Base-by-base conservation (phyloP, 1,140 invertebrate genomes). In the Saccostrea echinata region DNA sequence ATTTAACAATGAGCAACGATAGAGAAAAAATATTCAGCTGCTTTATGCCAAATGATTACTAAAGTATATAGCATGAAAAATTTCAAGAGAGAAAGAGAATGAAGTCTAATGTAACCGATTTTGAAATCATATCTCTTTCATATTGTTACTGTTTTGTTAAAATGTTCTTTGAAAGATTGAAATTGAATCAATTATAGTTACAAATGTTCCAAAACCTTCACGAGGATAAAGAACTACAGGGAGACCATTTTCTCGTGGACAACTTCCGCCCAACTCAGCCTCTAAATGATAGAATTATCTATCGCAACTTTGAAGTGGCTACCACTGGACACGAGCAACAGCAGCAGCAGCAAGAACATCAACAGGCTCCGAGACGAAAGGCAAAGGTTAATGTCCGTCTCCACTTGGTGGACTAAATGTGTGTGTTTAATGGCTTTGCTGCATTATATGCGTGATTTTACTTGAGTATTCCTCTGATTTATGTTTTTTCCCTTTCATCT, bases 191-290 rank as follows among this genome's bases (percentile, higher is more conserved):
- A 12, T 76, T 76, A 33, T 27, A 76, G 68, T 76, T 76, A 33
- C 68, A 76, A 16, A 76, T 76, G 68, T 76, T 76, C 68, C 68
- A 27, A 33, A 27, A 9, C 12, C 68, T 76, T 27, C 68, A 76
- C 68, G 68, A 76, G 30, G 68, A 76, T 33, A 11, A 30, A 30
- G 9, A 76, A 16, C 2, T 16, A 33, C 8, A 76, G 9, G 30
- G 68, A 2, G 27, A 27, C 27, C 68, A 76, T 33, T 76, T 16
- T 33, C 68, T 76, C 27, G 9, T 30, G 4, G 27, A 76, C 68
- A 76, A 76, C 68, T 76, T 12, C 2, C 68, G 68, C 13, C 68
- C 68, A 76, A 27, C 30, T 76, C 68, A 76, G 27, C 27, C 68
- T 33, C 30, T 76, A 11, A 76, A 76, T 18, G 68, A 16, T 16